phyloP scores from a whole-genome alignment of 2,797 vertebrate species.

The Amniataba percoides region DNA sequence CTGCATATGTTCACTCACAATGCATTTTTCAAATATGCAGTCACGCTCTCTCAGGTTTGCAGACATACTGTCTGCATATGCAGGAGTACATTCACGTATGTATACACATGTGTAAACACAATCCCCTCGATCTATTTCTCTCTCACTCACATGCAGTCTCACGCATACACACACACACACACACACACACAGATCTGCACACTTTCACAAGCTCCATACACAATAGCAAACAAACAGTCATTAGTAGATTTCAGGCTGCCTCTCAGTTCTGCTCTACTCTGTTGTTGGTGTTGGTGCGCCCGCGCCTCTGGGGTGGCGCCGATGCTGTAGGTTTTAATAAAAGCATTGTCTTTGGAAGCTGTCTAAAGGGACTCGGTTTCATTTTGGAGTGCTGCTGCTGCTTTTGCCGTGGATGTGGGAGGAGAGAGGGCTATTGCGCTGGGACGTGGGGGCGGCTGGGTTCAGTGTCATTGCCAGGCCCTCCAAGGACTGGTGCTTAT shows the following conservation, averaged over 20 bases:
- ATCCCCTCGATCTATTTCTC: conserved; percentile 21
- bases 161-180: conserved; percentile 44
- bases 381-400: conserved; percentile 79
- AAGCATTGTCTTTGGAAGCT: conserved; percentile 88
- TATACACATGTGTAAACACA: conserved; percentile 23
- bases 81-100: conserved; percentile 36
- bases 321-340: conserved; percentile 89
- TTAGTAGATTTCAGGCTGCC: conserved; percentile 80
- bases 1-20: conserved; percentile 48
- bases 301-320: conserved; percentile 76
- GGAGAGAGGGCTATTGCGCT: conserved; percentile 81
- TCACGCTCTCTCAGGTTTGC: conserved; percentile 38
- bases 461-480: conserved; percentile 81
- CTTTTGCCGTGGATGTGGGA: conserved; percentile 69
- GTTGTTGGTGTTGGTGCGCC: conserved; percentile 77
- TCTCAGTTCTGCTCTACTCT: conserved; percentile 73
- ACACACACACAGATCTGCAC: conserved; percentile 60
- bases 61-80: conserved; percentile 18
- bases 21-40: conserved; percentile 45
- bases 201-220: conserved; percentile 66
- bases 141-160: conserved; percentile 15
- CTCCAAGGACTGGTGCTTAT: conserved; percentile 82
- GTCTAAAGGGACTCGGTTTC: conserved; percentile 85
- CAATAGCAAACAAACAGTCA: conserved; percentile 80
- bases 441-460: conserved; percentile 79